These are phyloP conservation scores for Drosophila sulfurigaster DNA, from an alignment of 1,140 invertebrate genomes.

Conservation along the genomic window DNA sequence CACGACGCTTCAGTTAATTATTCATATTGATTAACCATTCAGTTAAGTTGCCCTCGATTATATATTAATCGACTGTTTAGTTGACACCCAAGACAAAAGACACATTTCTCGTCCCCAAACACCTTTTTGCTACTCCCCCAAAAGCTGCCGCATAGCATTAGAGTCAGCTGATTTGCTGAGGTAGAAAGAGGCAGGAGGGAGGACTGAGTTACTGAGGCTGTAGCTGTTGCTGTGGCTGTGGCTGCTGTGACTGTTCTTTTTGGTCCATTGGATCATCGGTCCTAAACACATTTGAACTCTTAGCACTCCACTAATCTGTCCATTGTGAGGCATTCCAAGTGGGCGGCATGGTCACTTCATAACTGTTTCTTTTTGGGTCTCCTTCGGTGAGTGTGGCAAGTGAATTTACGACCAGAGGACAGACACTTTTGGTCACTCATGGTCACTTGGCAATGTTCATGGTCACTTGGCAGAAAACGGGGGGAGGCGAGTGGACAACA, in stretches of 20 bases:
- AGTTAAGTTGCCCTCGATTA: constrained; percentile 9
- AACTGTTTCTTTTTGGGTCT: constrained; percentile 47
- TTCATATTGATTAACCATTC: constrained; percentile 18
- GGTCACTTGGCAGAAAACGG: constrained; percentile 54
- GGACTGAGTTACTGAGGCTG: background rate
- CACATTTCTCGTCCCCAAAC: background rate
- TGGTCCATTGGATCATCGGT: constrained; percentile 13
- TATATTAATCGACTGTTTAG: constrained; percentile 29
- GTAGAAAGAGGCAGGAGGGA: too few relatives aligned
- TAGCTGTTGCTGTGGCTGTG: background rate
- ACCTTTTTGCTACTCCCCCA: constrained; percentile 30
- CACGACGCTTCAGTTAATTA: background rate
- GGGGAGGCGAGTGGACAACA: background rate
- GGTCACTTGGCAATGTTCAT: constrained; percentile 71
- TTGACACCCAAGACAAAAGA: constrained; percentile 10
- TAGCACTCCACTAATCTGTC: constrained; percentile 81
- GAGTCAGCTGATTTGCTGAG: constrained; percentile 15
- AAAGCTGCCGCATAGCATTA: constrained; percentile 19
- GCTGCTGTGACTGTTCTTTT: constrained; percentile 3
- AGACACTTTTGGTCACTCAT: constrained; percentile 67
- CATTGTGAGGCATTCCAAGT: constrained; percentile 73
- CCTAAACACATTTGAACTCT: constrained; percentile 71
- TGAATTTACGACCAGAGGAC: constrained; percentile 68
- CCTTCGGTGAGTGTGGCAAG: constrained; percentile 21
- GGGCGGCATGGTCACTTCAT: constrained; percentile 56